phyloP scores from a whole-genome alignment of 2,113 vertebrate species.

The Ceyx melanurus region DNA sequence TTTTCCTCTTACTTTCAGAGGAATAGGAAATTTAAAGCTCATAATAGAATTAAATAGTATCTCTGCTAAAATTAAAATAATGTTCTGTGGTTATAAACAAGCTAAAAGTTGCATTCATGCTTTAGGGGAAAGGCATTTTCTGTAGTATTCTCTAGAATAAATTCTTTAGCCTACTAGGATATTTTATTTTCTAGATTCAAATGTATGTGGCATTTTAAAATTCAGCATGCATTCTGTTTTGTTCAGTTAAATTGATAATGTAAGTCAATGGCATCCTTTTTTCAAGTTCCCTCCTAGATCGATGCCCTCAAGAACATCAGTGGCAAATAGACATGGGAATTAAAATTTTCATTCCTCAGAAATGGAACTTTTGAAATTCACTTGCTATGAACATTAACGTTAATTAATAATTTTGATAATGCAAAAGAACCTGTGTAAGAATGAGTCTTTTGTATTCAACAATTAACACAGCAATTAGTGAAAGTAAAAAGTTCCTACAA shows the following conservation, averaged over 20 bases:
- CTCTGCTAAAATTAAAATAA: background rate
- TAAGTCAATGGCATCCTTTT: background rate
- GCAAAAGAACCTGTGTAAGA: background rate
- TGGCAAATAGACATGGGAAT: background rate
- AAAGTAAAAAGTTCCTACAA: slow-evolving; percentile 2
- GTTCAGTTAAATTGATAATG: background rate
- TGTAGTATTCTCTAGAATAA: background rate
- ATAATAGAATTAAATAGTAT: background rate
- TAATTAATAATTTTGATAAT: slow-evolving; percentile 24
- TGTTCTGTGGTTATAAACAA: background rate
- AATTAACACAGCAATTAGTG: slow-evolving; percentile 5
- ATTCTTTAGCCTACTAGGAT: background rate
- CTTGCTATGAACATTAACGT: slow-evolving; percentile 1
- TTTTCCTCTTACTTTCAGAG: background rate
- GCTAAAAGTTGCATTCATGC: background rate
- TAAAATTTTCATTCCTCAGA: background rate
- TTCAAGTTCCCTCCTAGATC: background rate
- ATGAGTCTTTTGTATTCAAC: background rate
- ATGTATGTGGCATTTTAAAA: background rate
- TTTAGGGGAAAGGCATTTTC: background rate
- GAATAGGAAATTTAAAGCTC: background rate
- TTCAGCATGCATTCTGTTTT: background rate
- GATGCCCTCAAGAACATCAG: background rate
- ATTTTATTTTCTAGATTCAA: background rate
- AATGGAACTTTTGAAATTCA: background rate